Evolutionary conservation across 2,888 invertebrate species (phyloP).

Genomic region (Cosmia trapezina): DNA sequence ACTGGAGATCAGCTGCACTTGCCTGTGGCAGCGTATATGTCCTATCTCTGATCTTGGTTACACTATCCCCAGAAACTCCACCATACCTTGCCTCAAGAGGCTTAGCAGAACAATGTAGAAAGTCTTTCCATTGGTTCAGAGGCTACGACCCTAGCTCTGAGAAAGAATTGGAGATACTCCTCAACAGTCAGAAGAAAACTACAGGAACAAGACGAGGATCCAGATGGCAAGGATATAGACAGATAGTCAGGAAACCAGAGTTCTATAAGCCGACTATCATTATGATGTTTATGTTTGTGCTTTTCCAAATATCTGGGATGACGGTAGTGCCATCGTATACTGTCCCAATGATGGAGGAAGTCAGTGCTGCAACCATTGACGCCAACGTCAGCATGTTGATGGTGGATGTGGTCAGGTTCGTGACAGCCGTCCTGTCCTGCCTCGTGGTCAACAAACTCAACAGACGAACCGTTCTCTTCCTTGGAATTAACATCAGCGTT

Average conservation of each 20-base stretch:
- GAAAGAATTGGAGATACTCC: slow-evolving; percentile 86
- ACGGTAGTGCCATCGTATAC: slow-evolving; percentile 93
- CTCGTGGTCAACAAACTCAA: slow-evolving; percentile 90
- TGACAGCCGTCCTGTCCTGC: slow-evolving; percentile 91
- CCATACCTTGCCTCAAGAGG: slow-evolving; percentile 91
- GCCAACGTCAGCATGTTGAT: slow-evolving; percentile 92
- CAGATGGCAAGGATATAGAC: slow-evolving; percentile 76
- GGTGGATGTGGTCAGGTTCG: slow-evolving; percentile 91
- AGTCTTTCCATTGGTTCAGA: slow-evolving; percentile 90
- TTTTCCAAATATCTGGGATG: slow-evolving; percentile 93
- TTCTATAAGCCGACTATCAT: slow-evolving; percentile 91
- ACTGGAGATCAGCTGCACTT: slow-evolving; percentile 91
- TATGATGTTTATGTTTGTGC: slow-evolving; percentile 92
- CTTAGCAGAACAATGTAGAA: slow-evolving; percentile 88
- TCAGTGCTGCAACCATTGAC: slow-evolving; percentile 90
- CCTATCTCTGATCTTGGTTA: slow-evolving; percentile 87
- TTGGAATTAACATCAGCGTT: slow-evolving; percentile 91
- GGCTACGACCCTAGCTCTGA: slow-evolving; percentile 85
- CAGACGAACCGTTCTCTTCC: slow-evolving; percentile 91
- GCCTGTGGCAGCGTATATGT: slow-evolving; percentile 88
- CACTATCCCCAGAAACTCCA: slow-evolving; percentile 92
- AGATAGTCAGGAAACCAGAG: slow-evolving; percentile 82
- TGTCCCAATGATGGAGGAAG: slow-evolving; percentile 91
- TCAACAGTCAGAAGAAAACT: slow-evolving; percentile 80
- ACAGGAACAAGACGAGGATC: slow-evolving; percentile 69